phyloP scores from a whole-genome alignment of 2,888 invertebrate genomes.

The Pinctada fucata region DNA sequence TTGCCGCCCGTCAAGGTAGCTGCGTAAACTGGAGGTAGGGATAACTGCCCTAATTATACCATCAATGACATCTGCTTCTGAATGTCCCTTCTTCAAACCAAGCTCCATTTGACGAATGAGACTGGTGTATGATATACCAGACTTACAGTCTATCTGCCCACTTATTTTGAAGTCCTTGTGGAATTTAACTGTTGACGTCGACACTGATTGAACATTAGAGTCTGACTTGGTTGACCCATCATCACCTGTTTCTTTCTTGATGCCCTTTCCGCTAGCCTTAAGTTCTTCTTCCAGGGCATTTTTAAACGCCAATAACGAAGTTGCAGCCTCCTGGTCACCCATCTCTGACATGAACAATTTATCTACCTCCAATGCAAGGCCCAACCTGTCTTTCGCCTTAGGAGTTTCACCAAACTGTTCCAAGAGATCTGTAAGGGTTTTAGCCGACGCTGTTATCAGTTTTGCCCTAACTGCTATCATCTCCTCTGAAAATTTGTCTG shows the following conservation, averaged over 20 bases:
- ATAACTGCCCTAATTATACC: no score
- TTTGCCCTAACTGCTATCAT: neutral
- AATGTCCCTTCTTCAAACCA: no score
- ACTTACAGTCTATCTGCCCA: no score
- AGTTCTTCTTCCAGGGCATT: neutral
- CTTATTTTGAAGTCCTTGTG: no score
- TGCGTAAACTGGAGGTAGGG: no score
- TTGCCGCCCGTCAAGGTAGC: conserved; percentile 6
- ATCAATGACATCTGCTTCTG: no score
- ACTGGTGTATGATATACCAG: no score
- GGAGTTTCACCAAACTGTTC: conserved; percentile 3
- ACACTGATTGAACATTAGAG: no score
- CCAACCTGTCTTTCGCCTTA: neutral
- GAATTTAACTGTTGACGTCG: no score
- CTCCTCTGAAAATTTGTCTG: neutral
- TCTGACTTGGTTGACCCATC: no score
- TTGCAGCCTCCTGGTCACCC: neutral
- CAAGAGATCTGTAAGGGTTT: conserved; percentile 2
- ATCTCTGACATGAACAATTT: neutral
- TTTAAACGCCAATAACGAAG: neutral
- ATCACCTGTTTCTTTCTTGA: neutral
- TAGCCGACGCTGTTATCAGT: neutral
- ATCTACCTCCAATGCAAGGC: neutral
- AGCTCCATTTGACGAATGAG: no score
- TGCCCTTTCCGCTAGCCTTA: no score